These are phyloP conservation scores for Acanthopagrus latus DNA, from an alignment of 2,797 vertebrate species.

Conservation along the genomic window DNA sequence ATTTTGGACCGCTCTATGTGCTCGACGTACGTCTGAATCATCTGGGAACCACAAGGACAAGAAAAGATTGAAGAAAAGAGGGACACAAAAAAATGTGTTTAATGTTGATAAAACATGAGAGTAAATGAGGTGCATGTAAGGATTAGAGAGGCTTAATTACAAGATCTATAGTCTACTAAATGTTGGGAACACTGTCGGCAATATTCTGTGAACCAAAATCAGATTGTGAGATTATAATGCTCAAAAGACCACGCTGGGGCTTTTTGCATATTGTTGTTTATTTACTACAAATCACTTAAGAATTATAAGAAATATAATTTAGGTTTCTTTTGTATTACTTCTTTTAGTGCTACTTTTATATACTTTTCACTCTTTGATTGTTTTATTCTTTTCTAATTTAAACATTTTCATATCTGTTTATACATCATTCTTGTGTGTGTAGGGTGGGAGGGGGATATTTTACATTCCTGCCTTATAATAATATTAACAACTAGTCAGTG, in stretches of 20 bases:
- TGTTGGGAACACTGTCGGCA: neutral
- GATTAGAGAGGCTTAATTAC: slow-evolving; percentile 7
- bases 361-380: too few relatives aligned
- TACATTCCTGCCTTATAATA: too few relatives aligned
- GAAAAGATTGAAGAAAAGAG: neutral
- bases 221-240: neutral
- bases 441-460: too few relatives aligned
- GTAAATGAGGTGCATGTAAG: neutral
- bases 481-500: too few relatives aligned
- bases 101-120: neutral
- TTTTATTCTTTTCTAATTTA: too few relatives aligned
- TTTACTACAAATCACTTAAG: neutral
- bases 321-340: too few relatives aligned
- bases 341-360: too few relatives aligned
- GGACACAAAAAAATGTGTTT: too few relatives aligned
- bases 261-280: neutral
- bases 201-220: neutral
- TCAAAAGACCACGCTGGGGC: neutral
- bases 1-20: slow-evolving; percentile 97
- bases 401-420: too few relatives aligned
- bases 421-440: too few relatives aligned
- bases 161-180: slow-evolving; percentile 11
- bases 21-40: slow-evolving; percentile 99
- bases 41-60: slow-evolving; percentile 80
- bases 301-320: too few relatives aligned